A percentile compares a stretch with the other conserved stretches of the same genome.
Conservation (phyloP, 2,888 invertebrate genomes). For the Schizotus pectinicornis region DNA sequence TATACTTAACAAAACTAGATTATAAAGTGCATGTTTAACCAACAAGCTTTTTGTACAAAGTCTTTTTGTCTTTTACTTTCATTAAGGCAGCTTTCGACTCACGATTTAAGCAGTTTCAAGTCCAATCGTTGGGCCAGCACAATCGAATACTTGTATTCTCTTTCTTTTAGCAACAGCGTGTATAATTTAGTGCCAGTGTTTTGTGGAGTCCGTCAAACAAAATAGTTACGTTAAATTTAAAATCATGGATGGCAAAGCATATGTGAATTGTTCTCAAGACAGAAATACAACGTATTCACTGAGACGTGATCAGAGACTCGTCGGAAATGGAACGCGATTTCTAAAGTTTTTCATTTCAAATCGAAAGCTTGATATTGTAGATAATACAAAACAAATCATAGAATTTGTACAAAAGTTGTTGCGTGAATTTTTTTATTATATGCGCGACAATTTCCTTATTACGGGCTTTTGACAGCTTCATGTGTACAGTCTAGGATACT, state of each 20-base stretch:
- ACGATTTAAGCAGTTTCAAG: conserved; percentile 24
- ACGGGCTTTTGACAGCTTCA: conserved; percentile 45
- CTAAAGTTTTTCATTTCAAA: conserved; percentile 8
- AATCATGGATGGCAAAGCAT: conserved; percentile 52
- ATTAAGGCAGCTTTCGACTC: conserved; percentile 44
- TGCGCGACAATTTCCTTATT: conserved; percentile 31
- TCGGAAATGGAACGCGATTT: conserved; percentile 2
- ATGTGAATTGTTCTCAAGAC: conserved; percentile 37
- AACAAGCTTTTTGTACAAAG: conserved; percentile 60
- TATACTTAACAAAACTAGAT: conserved; percentile 54
- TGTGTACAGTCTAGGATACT: conserved; percentile 49
- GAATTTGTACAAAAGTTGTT: conserved; percentile 39
- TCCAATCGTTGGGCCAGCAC: conserved; percentile 23
- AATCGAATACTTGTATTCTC: conserved; percentile 48
- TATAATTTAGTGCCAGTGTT: conserved; percentile 36
- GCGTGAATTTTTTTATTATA: conserved; percentile 35
- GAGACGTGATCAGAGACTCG: conserved; percentile 7
- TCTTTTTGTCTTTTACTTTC: conserved; percentile 52
- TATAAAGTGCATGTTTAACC: conserved; percentile 57
- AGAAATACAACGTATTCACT: conserved; percentile 47
- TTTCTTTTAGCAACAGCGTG: conserved; percentile 50
- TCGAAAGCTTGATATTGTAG: conserved; percentile 41
- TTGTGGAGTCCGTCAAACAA: conserved; percentile 31
- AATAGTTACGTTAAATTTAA: conserved; percentile 51
- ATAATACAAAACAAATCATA: conserved; percentile 37